phyloP scores from a whole-genome alignment of 2,888 invertebrate genomes.

The Chirona hameri region DNA sequence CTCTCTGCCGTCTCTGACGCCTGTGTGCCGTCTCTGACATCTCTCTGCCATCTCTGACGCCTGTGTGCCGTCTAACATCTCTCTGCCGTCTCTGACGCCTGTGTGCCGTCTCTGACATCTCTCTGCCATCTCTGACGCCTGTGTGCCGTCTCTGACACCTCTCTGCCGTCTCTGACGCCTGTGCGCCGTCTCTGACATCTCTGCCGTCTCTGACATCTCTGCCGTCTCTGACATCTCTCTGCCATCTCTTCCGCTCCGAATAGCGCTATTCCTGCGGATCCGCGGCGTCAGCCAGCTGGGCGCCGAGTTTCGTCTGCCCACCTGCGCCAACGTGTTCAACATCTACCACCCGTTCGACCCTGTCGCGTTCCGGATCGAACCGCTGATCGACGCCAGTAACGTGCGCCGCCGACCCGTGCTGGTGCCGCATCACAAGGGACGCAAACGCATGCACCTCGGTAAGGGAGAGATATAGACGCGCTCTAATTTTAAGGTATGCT shows the following conservation, averaged over 20 bases:
- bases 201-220: neutral
- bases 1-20: no score
- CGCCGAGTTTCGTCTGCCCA: conserved; percentile 77
- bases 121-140: neutral
- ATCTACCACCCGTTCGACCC: conserved; percentile 97
- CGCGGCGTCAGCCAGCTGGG: conserved; percentile 83
- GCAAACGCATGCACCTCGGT: conserved; percentile 56
- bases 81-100: neutral
- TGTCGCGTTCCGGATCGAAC: conserved; percentile 89
- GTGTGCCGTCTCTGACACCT: no score
- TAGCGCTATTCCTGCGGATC: conserved; percentile 88
- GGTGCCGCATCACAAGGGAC: conserved; percentile 94
- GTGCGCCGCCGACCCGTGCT: conserved; percentile 74
- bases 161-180: neutral
- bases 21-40: no score
- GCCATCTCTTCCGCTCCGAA: no score
- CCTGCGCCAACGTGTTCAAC: conserved; percentile 87
- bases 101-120: conserved; percentile 41
- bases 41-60: no score
- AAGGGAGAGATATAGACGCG: no score
- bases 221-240: neutral
- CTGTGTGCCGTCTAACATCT: neutral
- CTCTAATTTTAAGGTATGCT: no score
- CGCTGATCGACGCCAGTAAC: conserved; percentile 75
- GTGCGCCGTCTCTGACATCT: neutral